Evolutionary conservation across 2,888 invertebrate species (phyloP), one percentile per base, ranked within the genome.

Genomic region (Orthosia gracilis): DNA sequence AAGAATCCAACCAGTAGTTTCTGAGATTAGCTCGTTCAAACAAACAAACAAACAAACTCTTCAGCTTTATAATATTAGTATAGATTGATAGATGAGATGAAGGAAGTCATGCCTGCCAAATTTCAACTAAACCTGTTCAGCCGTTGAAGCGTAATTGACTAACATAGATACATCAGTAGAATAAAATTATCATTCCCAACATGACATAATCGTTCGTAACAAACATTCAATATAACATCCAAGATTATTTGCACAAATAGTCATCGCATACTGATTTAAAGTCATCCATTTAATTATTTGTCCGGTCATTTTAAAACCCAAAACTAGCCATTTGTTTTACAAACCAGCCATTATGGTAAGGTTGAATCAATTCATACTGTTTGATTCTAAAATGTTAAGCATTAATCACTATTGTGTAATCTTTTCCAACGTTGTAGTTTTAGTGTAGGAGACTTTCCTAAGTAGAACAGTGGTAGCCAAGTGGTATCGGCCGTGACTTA

Each of bases 191-290:
- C n/a, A 12, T 12, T 54, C 12, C 12, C 12, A 21, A 21, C 12
- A 54, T 54, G 21, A 54, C 21, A 54, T 54, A 50, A 52, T 52
- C 21, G 4, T 31, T 31, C 31, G 31, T 31, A 31, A 3, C 17
- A 18, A 69, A 69, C 26, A 7, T 26, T 21, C 17, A 54, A 4
- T 5, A 23, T 23, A 9, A 50, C 23, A 18, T 4, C 21, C 21
- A 40, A 23, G 7, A 31, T 31, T 31, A 31, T 31, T 31, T 55
- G 2, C 67, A 31, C 57, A 23, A 70, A 47, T 69, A 85, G 80
- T 84, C 68, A 79, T 69, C 78, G 73, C 69, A 52, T 69, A 78
- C 72, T 82, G 63, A 64, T 70, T 68, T 63, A 62, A 78, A 85
- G 83, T 75, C 52, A 66, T 54, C 47, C 49, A 63, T 72, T 72